Evolutionary conservation across 1,140 invertebrate genomes (phyloP).

Genomic region (Diuraphis noxia): DNA sequence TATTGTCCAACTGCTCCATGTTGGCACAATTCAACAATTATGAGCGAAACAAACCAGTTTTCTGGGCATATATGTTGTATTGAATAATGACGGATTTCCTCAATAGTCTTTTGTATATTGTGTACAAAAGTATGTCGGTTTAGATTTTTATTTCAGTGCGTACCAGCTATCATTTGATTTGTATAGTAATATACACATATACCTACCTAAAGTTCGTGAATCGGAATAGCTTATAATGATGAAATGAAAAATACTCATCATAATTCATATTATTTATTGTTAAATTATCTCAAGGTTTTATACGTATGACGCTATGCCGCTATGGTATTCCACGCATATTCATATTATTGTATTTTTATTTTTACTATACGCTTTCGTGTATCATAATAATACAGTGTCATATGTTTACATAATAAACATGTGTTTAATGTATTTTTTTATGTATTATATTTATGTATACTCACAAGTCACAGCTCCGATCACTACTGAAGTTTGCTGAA

Average conservation of each 20-base stretch:
- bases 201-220: neutral
- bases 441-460: neutral
- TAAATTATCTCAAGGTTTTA: constrained; percentile 39
- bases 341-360: neutral
- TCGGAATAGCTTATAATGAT: constrained; percentile 34
- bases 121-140: constrained; percentile 2
- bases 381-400: neutral
- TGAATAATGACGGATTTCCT: constrained; percentile 39
- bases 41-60: neutral
- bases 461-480: neutral
- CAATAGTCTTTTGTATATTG: neutral
- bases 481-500: too few species aligned
- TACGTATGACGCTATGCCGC: neutral
- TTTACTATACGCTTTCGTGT: neutral
- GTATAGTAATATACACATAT: neutral
- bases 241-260: neutral
- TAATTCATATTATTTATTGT: neutral
- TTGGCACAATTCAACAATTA: constrained; percentile 32
- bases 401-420: neutral
- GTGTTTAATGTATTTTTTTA: neutral
- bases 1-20: neutral
- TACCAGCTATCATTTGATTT: neutral
- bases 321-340: neutral
- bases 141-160: neutral
- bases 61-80: neutral